Evolutionary conservation across 2,113 vertebrate genomes (phyloP).

Genomic region (Chrysemys picta): DNA sequence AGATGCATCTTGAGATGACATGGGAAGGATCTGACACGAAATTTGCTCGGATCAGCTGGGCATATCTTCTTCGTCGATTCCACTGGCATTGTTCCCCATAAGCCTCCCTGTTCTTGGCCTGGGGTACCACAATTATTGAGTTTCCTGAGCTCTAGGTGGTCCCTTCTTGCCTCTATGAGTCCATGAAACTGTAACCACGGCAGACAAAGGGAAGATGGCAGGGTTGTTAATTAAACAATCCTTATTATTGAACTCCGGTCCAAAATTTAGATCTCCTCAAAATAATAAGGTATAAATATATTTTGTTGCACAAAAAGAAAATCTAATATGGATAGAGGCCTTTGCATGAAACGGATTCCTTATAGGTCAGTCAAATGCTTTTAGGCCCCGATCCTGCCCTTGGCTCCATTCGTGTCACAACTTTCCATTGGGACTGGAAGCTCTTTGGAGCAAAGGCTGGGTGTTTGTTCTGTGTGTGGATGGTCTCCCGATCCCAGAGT

Average conservation of each 20-base stretch:
- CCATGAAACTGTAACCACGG: neutral
- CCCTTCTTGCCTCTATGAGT: neutral
- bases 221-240: neutral
- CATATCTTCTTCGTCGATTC: neutral
- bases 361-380: too few species aligned
- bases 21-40: constrained; percentile 13
- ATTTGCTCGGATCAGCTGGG: neutral
- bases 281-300: too few species aligned
- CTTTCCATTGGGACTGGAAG: too few species aligned
- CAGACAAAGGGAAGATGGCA: neutral
- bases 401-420: too few species aligned
- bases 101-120: neutral
- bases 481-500: too few species aligned
- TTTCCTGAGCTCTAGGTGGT: neutral
- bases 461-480: too few species aligned
- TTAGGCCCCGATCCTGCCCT: too few species aligned
- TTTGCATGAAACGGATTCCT: too few species aligned
- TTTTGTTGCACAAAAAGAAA: too few species aligned
- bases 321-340: too few species aligned
- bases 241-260: neutral
- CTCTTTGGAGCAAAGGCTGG: too few species aligned
- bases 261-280: neutral
- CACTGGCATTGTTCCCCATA: neutral
- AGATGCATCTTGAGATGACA: fast-evolving
- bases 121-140: neutral